phyloP scores from a whole-genome alignment of 2,888 invertebrate genomes.

The Allygus modestus region DNA sequence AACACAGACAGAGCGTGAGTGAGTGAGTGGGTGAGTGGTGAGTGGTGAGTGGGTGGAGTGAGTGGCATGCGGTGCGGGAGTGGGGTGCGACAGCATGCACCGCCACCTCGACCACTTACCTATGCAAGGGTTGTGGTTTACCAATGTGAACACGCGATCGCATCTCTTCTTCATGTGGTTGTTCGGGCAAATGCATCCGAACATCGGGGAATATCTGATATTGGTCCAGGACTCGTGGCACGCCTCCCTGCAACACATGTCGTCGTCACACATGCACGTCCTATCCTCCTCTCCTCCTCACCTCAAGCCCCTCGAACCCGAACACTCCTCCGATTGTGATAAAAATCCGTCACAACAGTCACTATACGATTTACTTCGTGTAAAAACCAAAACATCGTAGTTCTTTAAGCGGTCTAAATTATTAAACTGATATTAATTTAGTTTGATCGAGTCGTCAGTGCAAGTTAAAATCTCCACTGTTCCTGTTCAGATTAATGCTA shows the following conservation, averaged over 20 bases:
- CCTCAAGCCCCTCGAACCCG: neutral
- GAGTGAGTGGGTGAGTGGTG: conserved; percentile 72
- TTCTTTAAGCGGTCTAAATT: too few species aligned
- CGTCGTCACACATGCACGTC: neutral
- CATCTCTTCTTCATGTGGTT: conserved; percentile 92
- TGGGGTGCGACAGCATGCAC: neutral
- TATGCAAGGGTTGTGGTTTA: conserved; percentile 96
- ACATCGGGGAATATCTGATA: conserved; percentile 91
- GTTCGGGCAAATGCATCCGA: conserved; percentile 95
- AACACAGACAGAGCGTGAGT: conserved; percentile 68
- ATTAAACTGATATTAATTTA: too few species aligned
- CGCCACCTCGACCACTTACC: conserved; percentile 82
- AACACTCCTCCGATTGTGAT: too few species aligned
- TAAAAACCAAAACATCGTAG: too few species aligned
- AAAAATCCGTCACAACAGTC: too few species aligned
- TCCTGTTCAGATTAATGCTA: too few species aligned
- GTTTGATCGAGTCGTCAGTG: too few species aligned
- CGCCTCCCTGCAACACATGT: conserved; percentile 80
- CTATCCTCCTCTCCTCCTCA: neutral
- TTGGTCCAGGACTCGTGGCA: conserved; percentile 94
- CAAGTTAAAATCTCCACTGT: too few species aligned
- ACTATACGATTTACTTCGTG: too few species aligned
- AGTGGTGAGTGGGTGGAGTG: conserved; percentile 68
- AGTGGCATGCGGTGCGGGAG: conserved; percentile 6
- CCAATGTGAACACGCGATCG: conserved; percentile 91